Evolutionary conservation across 2,797 vertebrate species (phyloP), one percentile per base, ranked within the genome.

Genomic region (Scolopax bukidnonensis): DNA sequence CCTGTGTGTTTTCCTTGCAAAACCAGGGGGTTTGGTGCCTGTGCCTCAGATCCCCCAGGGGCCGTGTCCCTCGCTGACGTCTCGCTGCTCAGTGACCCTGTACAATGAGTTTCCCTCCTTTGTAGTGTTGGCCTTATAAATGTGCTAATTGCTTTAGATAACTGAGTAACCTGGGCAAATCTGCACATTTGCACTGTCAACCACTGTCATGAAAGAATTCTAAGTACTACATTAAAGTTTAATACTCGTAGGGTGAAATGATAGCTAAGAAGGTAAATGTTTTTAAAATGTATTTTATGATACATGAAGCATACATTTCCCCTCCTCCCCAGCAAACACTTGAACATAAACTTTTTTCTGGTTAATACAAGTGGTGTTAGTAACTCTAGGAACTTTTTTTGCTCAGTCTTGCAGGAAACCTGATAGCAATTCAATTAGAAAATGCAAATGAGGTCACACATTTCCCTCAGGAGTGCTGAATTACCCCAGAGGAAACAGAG

Each of bases 401-500:
- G 97, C 95, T 97, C 98, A 97, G 96, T 97, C 97, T 98, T 98
- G 98, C 98, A 97, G 96, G 97, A 98, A 97, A 97, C 96, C 97
- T 97, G 97, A 98, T 97, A 98, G 97, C 97, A 96, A 94, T 98
- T 98, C 98, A 98, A 98, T 98, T 98, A 98, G 98, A 97, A 98
- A 98, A 98, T 98, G 98, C 97, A 98, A 98, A 98, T 98, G 96
- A 97, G 97, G 97, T 96, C 97, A 91, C 93, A 92, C 77, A 93
- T 95, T 97, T 97, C 98, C 97, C 98, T 93, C 77, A 23, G 78
- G 96, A 97, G 94, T 40, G n/a, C 84, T 13, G 93, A 86, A 76
- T 95, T 75, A 93, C 97, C 94, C 96, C 93, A 69, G 70, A 97
- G 97, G 94, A 96, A 95, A 59, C 59, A 4, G 65, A 94, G 87